Percentiles rank a stretch among this genome's conserved stretches.
Evolutionary conservation across 2,797 vertebrate genomes (phyloP).

Genomic region (Sebastolobus alascanus): DNA sequence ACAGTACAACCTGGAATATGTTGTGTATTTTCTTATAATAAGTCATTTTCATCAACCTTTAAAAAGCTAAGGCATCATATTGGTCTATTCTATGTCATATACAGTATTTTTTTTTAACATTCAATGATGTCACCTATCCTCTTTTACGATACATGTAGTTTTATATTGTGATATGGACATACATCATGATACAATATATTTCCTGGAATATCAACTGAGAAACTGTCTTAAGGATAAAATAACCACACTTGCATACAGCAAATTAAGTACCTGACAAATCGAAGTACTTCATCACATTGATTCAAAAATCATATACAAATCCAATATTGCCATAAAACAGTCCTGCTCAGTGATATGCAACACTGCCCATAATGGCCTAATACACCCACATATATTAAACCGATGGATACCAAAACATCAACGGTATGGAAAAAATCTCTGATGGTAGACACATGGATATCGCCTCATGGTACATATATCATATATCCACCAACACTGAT

Average conservation of each 20-base stretch:
- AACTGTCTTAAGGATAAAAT: neutral
- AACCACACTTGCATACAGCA: neutral
- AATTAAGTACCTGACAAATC: too few relatives aligned
- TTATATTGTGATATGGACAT: neutral
- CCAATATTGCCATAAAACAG: neutral
- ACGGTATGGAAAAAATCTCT: neutral
- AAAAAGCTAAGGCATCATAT: neutral
- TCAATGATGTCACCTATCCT: neutral
- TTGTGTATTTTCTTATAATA: neutral
- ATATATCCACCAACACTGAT: neutral
- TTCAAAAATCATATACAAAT: neutral
- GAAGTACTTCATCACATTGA: too few relatives aligned
- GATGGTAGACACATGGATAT: neutral
- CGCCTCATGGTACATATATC: neutral
- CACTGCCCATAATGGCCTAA: neutral
- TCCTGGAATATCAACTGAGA: neutral
- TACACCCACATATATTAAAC: neutral
- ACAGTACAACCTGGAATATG: neutral
- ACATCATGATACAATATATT: neutral
- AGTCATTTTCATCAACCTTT: neutral
- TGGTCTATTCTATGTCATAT: neutral
- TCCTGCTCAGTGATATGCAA: neutral
- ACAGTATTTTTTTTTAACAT: neutral
- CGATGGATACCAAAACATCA: neutral
- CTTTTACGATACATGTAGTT: neutral